These are phyloP conservation scores for Dendronephthya gigantea DNA, from an alignment of 64 coral and sea anemone species.

Conservation along the genomic window DNA sequence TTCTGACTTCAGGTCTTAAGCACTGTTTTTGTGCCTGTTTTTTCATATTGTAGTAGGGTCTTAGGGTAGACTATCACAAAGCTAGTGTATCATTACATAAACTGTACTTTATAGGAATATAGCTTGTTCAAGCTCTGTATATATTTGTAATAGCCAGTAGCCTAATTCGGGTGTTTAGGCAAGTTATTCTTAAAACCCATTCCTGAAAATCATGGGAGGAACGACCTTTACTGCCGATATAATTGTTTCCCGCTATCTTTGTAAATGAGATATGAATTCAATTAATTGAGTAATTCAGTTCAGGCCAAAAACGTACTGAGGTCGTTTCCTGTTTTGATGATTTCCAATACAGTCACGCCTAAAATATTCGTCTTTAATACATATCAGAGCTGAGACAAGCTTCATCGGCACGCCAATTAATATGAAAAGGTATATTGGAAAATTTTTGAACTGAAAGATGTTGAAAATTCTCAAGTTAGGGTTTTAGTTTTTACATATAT, in stretches of 20 bases:
- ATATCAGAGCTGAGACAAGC: neutral
- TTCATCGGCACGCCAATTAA: neutral
- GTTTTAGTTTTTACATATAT: too few relatives aligned
- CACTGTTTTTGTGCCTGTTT: too few relatives aligned
- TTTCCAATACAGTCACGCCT: neutral
- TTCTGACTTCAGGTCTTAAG: too few relatives aligned
- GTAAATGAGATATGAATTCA: neutral
- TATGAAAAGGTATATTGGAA: neutral
- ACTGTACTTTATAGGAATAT: too few relatives aligned
- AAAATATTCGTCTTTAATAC: neutral
- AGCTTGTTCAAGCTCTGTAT: too few relatives aligned
- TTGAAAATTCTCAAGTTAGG: neutral
- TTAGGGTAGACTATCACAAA: too few relatives aligned
- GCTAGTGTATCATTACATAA: too few relatives aligned
- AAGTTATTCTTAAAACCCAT: neutral
- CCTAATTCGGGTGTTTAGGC: too few relatives aligned
- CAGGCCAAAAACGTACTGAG: neutral
- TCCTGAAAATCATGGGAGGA: neutral
- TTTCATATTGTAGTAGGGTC: too few relatives aligned
- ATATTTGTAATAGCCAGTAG: too few relatives aligned
- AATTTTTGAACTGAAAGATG: neutral
- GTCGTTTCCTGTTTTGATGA: neutral
- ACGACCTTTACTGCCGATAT: neutral
- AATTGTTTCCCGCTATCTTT: neutral
- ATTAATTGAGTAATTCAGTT: neutral